Evolutionary conservation across 2,888 invertebrate genomes (phyloP), one percentile per base, ranked within the genome.

Genomic region (Chymomyza caudatula): DNA sequence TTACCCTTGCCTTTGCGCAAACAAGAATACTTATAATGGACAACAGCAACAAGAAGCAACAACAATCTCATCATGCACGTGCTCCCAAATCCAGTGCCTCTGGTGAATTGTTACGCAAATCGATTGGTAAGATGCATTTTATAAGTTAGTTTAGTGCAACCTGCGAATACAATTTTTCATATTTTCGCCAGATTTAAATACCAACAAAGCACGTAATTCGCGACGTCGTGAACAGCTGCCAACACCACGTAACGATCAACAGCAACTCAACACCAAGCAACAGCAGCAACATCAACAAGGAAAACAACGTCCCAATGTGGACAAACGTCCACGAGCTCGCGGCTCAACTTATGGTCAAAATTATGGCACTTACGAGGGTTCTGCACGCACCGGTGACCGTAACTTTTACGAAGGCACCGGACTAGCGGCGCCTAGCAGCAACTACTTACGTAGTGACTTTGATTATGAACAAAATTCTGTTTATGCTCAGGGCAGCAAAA

Each of bases 401-500:
- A 51, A 80, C 85, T 23, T 85, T 88, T 37, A 85, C 85, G 65
- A 85, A 89, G 23, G 89, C 89, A 1, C 90, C 90, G 87, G 90
- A 90, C 68, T 90, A 90, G 88, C 80, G 68, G 25, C 65, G 56
- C 63, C 61, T 2, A 66, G 70, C 15, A 70, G 70, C 53, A 72
- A 66, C 65, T 71, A 76, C 91, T 54, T 67, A 52, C 77, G 78
- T 75, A 78, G 77, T 66, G 77, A 76, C 62, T 60, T 63, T 71
- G 82, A 88, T 56, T 82, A 87, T 89, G 96, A 96, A 93, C 91
- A 94, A 90, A 96, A 96, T 92, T 96, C 96, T 89, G 94, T 96
- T 86, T 94, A 95, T 92, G 92, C 93, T 89, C 93, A 93, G 90
- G 96, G 96, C 92, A 95, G 95, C 91, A 97, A 96, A 91, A 97